Evolutionary conservation across 2,797 vertebrate species (phyloP).

Genomic region (Rhinophrynus dorsalis): DNA sequence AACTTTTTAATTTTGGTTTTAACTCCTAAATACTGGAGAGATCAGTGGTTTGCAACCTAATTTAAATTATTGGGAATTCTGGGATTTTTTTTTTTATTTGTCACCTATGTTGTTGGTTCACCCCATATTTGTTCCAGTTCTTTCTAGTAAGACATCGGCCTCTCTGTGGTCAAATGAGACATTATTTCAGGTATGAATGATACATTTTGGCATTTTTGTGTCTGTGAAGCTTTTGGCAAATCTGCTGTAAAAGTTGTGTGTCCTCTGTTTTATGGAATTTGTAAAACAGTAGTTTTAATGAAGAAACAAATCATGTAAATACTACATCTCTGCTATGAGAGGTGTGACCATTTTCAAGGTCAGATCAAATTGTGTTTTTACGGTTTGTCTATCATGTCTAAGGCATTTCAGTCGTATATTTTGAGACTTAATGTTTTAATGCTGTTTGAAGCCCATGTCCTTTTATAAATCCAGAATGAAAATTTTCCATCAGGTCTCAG

Average conservation of each 20-base stretch:
- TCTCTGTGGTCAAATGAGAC: no score
- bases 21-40: no score
- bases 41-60: no score
- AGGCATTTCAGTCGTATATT: no score
- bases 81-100: no score
- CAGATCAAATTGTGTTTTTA: not conserved
- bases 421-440: not conserved
- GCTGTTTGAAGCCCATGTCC: not conserved
- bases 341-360: not conserved
- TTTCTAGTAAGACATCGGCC: no score
- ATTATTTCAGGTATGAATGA: not conserved
- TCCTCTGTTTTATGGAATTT: slow-evolving; percentile 11
- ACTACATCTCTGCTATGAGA: not conserved
- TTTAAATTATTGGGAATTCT: no score
- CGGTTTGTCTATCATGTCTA: no score
- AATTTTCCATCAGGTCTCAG: not conserved
- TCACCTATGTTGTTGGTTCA: no score
- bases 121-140: no score
- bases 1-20: no score
- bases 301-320: slow-evolving; percentile 18
- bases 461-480: slow-evolving; percentile 16
- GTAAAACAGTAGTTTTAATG: not conserved
- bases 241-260: not conserved
- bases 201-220: not conserved
- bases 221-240: not conserved